Base-by-base conservation (phyloP, 2,797 vertebrate species). In the Anolis apletophallus region DNA sequence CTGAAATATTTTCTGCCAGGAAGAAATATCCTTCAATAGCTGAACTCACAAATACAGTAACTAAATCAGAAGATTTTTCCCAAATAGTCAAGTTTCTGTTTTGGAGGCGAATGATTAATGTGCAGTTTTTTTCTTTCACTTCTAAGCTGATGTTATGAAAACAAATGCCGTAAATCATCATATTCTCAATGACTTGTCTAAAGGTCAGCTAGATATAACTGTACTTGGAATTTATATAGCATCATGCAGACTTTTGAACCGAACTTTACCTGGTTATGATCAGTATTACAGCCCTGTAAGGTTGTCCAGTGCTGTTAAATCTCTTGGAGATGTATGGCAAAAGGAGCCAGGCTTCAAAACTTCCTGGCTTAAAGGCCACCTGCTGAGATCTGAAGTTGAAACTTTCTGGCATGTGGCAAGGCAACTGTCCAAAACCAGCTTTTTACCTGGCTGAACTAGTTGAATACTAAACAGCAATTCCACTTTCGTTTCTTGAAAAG, bases 121-220 rank as follows among this genome's bases (percentile, higher is more conserved):
- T 16, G 69, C 40, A 52, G 46, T 54, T 4, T 86, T 81, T 67
- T 55, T 17, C 71, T 81, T 67, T 86, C 55, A 64, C 7, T 83
- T 87, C 55, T 78, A 40, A 87, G 36, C 19, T 82, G 57, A 17
- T 83, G 26, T 61, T 21, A 5, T 40, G 61, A 54, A 81, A 67
- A 68, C 40, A 55, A 75, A 21, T 40, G 17, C 11, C 50, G 12
- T 29, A 61, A 72, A 50, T 54, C 34, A 4, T 75, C 74, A 50
- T 61, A 50, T 36, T 13, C 57, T 74, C 16, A 67, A n/a, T 64
- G 21, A 50, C 46, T 3, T 64, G 26, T 59, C 54, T 72, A 78
- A 79, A 72, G 55, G 14, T 64, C 64, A 71, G 36, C 40, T 32
- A 26, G 19, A 14, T 69, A 1, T 57, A 71, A 79, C 12, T 34